phyloP scores from a whole-genome alignment of 2,888 invertebrate genomes.

The Nematopogon swammerdamellus region DNA sequence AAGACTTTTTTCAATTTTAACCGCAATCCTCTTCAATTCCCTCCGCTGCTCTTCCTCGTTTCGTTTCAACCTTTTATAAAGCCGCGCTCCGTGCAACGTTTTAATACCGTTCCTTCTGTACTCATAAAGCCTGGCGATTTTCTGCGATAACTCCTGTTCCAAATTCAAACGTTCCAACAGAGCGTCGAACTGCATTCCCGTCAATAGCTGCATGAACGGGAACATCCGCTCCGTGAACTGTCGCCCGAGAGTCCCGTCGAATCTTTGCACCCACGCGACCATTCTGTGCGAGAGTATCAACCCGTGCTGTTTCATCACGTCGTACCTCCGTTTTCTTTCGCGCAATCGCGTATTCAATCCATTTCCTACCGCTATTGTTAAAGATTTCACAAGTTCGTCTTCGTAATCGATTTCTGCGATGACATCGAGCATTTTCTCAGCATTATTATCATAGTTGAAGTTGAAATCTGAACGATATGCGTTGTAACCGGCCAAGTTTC shows the following conservation, averaged over 20 bases:
- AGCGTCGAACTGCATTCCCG: slow-evolving; percentile 70
- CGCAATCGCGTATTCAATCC: slow-evolving; percentile 74
- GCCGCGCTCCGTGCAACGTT: slow-evolving; percentile 57
- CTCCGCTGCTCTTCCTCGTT: slow-evolving; percentile 12
- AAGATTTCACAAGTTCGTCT: slow-evolving; percentile 53
- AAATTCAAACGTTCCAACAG: slow-evolving; percentile 73
- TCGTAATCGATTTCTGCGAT: slow-evolving; percentile 37
- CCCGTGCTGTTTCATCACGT: slow-evolving; percentile 74
- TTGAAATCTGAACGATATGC: slow-evolving; percentile 85
- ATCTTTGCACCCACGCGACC: slow-evolving; percentile 65
- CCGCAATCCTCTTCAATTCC: neutral
- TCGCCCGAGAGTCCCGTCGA: slow-evolving; percentile 59
- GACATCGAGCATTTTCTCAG: slow-evolving; percentile 65
- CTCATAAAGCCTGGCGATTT: slow-evolving; percentile 59
- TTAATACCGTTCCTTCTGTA: slow-evolving; percentile 70
- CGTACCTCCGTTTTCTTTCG: slow-evolving; percentile 70
- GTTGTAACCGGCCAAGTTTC: slow-evolving; percentile 78
- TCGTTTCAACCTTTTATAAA: slow-evolving; percentile 64
- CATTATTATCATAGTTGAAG: slow-evolving; percentile 77
- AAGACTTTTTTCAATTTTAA: no score
- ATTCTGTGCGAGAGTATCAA: slow-evolving; percentile 72
- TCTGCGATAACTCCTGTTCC: slow-evolving; percentile 64
- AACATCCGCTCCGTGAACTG: slow-evolving; percentile 60
- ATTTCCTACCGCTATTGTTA: slow-evolving; percentile 67
- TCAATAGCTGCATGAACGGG: slow-evolving; percentile 73